Evolutionary conservation across 1,140 invertebrate species (phyloP), one percentile per base, ranked within the genome.

Genomic region (Drosophila saltans): DNA sequence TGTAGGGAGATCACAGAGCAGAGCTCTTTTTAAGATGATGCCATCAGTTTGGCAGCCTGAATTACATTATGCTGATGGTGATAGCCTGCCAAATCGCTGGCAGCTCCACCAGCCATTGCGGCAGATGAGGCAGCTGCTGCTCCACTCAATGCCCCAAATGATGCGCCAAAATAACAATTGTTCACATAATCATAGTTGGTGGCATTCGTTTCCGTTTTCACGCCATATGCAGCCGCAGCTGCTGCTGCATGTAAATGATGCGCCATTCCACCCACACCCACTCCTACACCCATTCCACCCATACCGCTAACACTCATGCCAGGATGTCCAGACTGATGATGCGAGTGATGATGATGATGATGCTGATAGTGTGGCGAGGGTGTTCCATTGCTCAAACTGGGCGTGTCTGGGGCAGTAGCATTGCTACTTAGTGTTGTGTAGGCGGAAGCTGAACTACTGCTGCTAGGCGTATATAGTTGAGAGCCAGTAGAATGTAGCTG

Each of bases 41-140:
- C 96, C 93, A 96, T 95, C 62, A 96, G 92, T 83, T 96, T 96
- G 21, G 96, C 96, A 48, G 96, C 95, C 48, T 96, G 95, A 16
- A 96, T 96, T 41, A 96, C 96, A 92, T 96, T 96, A 82, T 96
- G 95, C 89, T 96, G 96, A 91, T 96, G 96, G 91, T 96, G 95
- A 92, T 96, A 96, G 1, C 94, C 94, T 63, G 94, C 94, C 75
- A 93, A 90, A 66, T 94, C 94, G 59, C 78, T 78, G 52, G 81
- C 72, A 11, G 93, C 91, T 59, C 93, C 90, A 7, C 83, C 80
- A 0, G 84, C 77, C 84, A 80, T 93, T 80, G 64, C 82, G 75
- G 64, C 81, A 72, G 72, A 72, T 59, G 65, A 80, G 58, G 63
- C 84, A 58, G 65, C 82, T 52, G 63, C 84, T 43, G 66, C 82